Evolutionary conservation across 2,797 vertebrate species (phyloP).

Genomic region (Aeoliscus strigatus): DNA sequence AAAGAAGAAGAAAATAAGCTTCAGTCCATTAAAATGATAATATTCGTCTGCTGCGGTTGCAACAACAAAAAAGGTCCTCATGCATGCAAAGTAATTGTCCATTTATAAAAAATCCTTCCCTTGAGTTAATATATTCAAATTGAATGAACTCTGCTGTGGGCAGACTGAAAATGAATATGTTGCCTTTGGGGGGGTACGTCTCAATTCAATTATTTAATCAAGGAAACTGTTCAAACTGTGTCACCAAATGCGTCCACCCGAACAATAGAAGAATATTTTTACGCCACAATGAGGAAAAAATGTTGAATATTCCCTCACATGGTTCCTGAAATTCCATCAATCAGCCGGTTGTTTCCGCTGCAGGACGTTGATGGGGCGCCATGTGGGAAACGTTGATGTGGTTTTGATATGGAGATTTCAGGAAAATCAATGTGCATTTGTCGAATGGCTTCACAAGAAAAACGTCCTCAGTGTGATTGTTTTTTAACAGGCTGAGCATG

Average conservation of each 20-base stretch:
- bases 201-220: conserved; percentile 54
- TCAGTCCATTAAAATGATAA: conserved; percentile 51
- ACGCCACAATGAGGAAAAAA: conserved; percentile 25
- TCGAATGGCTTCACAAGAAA: too few relatives aligned
- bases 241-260: conserved; percentile 35
- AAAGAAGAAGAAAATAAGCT: conserved; percentile 30
- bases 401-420: conserved; percentile 1
- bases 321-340: conserved; percentile 42
- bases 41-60: conserved; percentile 28
- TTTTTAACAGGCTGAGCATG: too few relatives aligned
- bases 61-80: conserved; percentile 28
- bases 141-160: conserved; percentile 42
- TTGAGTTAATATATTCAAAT: conserved; percentile 50
- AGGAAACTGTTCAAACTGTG: conserved; percentile 50
- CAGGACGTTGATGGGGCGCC: conserved; percentile 15
- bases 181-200: conserved; percentile 24
- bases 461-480: too few relatives aligned
- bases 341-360: conserved; percentile 23
- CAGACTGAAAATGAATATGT: conserved; percentile 31
- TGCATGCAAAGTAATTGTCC: conserved; percentile 40
- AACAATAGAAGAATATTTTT: conserved; percentile 39
- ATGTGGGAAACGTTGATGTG: conserved; percentile 1
- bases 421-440: conserved; percentile 4
- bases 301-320: conserved; percentile 30
- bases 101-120: conserved; percentile 39